phyloP scores from a whole-genome alignment of 2,113 vertebrate genomes.

The Macquaria australasica region DNA sequence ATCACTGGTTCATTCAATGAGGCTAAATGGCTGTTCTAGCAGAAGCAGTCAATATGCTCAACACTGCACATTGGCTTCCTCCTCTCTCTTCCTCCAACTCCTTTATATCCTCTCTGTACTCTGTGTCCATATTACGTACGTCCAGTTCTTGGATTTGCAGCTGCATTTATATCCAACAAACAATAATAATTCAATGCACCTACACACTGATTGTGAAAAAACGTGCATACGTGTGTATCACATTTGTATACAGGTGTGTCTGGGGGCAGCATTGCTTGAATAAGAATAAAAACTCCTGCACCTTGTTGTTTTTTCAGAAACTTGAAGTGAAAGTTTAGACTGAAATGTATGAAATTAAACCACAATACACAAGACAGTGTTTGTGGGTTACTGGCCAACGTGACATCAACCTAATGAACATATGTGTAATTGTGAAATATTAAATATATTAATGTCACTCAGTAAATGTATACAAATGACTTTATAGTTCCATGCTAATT shows the following conservation, averaged over 20 bases:
- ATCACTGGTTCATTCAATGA: constrained; percentile 73
- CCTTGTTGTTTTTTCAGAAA: neutral
- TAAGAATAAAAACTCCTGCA: neutral
- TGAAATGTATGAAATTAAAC: neutral
- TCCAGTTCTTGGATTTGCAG: neutral
- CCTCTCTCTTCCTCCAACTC: constrained; percentile 1
- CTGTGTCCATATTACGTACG: neutral
- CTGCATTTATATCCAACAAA: neutral
- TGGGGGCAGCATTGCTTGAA: neutral
- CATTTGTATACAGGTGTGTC: neutral
- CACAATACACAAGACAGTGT: neutral
- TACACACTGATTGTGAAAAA: neutral
- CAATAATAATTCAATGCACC: neutral
- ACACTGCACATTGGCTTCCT: constrained; percentile 40
- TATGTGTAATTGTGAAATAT: neutral
- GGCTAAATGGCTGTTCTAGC: constrained; percentile 77
- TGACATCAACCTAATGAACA: neutral
- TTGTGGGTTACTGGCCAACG: neutral
- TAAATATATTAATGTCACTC: neutral
- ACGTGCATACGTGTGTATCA: neutral
- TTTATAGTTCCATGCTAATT: neutral
- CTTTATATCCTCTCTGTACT: constrained; percentile 11
- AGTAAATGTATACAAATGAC: neutral
- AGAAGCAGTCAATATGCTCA: constrained; percentile 78
- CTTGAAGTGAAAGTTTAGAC: neutral